A percentile compares a stretch with the other conserved stretches of the same genome.
Conservation (phyloP, 2,888 invertebrate species). For the Aethes cnicana region DNA sequence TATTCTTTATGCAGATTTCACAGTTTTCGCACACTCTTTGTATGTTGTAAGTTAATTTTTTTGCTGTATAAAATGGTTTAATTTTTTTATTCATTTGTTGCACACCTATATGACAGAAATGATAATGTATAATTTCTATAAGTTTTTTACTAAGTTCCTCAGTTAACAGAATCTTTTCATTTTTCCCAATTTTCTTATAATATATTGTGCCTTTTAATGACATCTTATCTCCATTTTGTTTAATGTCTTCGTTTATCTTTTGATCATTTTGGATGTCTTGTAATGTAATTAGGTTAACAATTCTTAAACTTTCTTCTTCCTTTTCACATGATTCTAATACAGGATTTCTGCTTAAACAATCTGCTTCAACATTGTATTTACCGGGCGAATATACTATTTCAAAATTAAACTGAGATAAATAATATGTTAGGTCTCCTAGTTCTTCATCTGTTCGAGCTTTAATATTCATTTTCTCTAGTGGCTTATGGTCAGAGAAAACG, state of each 20-base stretch:
- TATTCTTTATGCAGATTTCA: conserved; percentile 31
- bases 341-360: conserved; percentile 1
- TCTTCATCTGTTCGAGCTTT: conserved; percentile 1
- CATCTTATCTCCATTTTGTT: neutral
- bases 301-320: neutral
- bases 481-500: conserved; percentile 11
- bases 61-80: conserved; percentile 32
- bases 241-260: neutral
- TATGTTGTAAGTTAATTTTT: conserved; percentile 35
- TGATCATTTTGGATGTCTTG: neutral
- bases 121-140: conserved; percentile 35
- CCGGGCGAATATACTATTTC: neutral
- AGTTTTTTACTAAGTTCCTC: conserved; percentile 37
- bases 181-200: conserved; percentile 18
- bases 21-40: conserved; percentile 22
- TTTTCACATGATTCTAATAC: neutral
- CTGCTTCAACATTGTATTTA: neutral
- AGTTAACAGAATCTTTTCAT: conserved; percentile 35
- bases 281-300: neutral
- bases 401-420: neutral
- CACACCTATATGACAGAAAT: conserved; percentile 36
- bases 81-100: conserved; percentile 35
- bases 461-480: conserved; percentile 23
- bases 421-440: neutral
- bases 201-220: neutral